Conservation (phyloP, 2,888 invertebrate genomes). For the Pemphredon lugubris region DNA sequence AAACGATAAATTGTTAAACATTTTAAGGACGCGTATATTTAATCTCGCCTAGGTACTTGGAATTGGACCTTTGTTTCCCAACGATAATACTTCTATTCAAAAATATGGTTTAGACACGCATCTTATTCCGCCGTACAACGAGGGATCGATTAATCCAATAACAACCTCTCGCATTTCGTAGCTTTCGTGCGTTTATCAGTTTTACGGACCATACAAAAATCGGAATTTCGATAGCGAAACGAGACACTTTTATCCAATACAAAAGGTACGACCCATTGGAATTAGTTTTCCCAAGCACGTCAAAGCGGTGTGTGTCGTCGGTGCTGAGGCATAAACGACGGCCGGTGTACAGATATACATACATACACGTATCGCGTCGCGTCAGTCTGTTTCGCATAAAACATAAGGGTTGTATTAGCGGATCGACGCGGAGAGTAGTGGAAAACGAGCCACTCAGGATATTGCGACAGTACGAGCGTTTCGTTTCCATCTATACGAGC, state of each 20-base stretch:
- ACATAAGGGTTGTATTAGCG: conserved; percentile 22
- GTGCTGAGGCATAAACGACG: neutral
- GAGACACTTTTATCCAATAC: neutral
- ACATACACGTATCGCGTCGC: neutral
- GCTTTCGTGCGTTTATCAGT: neutral
- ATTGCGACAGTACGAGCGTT: conserved; percentile 35
- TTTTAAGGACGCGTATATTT: too few species aligned
- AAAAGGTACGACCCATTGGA: conserved; percentile 1
- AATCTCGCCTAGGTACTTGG: too few species aligned
- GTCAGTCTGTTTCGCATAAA: conserved; percentile 24
- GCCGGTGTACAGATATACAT: neutral
- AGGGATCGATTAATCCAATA: too few species aligned
- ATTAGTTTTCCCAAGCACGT: neutral
- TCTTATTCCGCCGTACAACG: too few species aligned
- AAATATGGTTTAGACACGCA: too few species aligned
- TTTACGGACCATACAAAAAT: neutral
- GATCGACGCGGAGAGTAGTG: conserved; percentile 18
- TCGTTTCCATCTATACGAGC: conserved; percentile 34
- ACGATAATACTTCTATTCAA: too few species aligned
- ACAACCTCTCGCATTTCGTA: neutral
- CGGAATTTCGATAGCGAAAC: too few species aligned
- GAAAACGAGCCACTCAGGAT: conserved; percentile 44
- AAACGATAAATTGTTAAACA: too few species aligned
- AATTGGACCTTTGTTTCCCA: too few species aligned
- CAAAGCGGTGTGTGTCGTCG: conserved; percentile 3